These are phyloP conservation scores for Drosophila leontia DNA, from an alignment of 1,140 invertebrate genomes.

Conservation along the genomic window DNA sequence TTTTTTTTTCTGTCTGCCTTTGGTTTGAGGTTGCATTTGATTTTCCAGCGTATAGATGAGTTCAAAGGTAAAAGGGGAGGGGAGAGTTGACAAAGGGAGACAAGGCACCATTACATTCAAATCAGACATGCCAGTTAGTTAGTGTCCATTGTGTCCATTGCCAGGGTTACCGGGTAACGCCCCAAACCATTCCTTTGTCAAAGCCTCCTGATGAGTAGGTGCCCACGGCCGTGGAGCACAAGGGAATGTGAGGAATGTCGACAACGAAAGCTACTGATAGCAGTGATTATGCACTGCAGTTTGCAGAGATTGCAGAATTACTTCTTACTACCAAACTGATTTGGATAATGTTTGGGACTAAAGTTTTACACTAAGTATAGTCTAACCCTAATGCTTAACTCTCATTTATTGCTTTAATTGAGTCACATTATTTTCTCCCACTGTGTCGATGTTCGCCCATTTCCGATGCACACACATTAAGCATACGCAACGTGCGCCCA, in stretches of 20 bases:
- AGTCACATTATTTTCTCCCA: background rate
- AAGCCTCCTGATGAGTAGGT: constrained; percentile 1
- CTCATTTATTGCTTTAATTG: background rate
- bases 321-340: background rate
- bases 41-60: constrained; percentile 8
- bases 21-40: constrained; percentile 36
- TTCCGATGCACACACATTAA: constrained; percentile 44
- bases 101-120: constrained; percentile 78
- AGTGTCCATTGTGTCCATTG: constrained; percentile 71
- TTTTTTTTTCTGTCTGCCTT: constrained; percentile 2
- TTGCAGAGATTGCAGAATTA: background rate
- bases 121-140: constrained; percentile 77
- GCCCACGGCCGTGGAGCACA: background rate
- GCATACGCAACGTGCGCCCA: constrained; percentile 62
- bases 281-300: constrained; percentile 12
- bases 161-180: constrained; percentile 15
- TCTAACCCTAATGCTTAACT: background rate
- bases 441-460: constrained; percentile 4
- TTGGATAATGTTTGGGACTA: background rate
- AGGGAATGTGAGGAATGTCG: constrained; percentile 3
- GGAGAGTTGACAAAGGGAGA: background rate
- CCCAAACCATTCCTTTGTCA: background rate
- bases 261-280: background rate
- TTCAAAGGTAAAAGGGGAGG: constrained; percentile 15
- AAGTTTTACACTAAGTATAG: background rate